These are phyloP conservation scores for Netelia inedita DNA, from an alignment of 2,888 invertebrate genomes.

Conservation along the genomic window DNA sequence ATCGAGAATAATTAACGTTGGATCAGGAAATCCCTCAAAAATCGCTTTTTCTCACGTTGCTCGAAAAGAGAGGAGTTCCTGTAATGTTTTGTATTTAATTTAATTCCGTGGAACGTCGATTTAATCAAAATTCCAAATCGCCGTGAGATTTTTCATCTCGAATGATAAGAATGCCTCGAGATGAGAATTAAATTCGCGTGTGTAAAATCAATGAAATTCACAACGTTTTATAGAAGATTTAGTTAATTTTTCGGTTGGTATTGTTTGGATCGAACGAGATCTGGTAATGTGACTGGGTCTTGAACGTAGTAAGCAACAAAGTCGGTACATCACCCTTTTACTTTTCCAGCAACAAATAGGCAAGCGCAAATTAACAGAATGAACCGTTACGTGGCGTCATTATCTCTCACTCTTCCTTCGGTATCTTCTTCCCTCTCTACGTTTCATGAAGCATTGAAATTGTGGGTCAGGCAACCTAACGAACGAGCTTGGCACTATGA, in stretches of 20 bases:
- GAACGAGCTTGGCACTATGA: conserved; percentile 31
- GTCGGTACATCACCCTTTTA: conserved; percentile 16
- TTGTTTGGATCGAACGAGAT: background rate
- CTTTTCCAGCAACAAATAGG: conserved; percentile 22
- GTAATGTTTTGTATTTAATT: no score
- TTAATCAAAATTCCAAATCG: no score
- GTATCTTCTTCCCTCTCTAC: background rate
- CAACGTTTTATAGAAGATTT: background rate
- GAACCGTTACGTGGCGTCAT: conserved; percentile 62
- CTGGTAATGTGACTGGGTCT: background rate
- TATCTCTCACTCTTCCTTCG: conserved; percentile 62
- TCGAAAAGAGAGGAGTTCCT: no score
- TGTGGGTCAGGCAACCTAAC: conserved; percentile 53
- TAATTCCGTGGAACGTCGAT: no score
- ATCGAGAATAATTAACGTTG: no score
- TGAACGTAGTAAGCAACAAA: conserved; percentile 30
- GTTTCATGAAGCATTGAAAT: conserved; percentile 47
- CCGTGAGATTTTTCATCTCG: no score
- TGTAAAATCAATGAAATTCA: background rate
- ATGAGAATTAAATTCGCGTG: no score
- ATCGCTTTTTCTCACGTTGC: no score
- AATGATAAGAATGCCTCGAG: no score
- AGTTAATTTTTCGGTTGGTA: conserved; percentile 9
- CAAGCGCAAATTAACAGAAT: conserved; percentile 61
- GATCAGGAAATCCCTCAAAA: no score